Percentiles rank a stretch among this genome's conserved stretches.
Evolutionary conservation across 2,113 vertebrate species (phyloP).

Genomic region (Cheirogaleus medius): DNA sequence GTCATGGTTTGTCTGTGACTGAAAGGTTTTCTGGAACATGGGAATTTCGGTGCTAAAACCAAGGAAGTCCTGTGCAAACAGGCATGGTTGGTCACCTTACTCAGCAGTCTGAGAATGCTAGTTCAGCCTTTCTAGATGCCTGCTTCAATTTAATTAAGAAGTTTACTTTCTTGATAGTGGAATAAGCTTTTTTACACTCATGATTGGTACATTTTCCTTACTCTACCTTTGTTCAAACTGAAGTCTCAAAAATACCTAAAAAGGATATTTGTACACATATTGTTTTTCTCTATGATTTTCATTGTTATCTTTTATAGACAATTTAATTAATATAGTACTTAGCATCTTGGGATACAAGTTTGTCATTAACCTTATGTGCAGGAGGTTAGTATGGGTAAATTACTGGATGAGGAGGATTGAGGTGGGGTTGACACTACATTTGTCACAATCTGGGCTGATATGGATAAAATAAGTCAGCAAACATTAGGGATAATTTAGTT

Average conservation of each 20-base stretch:
- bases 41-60: neutral
- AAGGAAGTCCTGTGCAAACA: neutral
- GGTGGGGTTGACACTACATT: neutral
- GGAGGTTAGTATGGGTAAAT: neutral
- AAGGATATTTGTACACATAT: neutral
- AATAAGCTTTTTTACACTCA: neutral
- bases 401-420: neutral
- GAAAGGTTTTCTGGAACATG: neutral
- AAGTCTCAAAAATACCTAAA: neutral
- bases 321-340: neutral
- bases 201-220: neutral
- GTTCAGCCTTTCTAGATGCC: neutral
- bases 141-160: neutral
- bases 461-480: neutral
- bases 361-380: neutral
- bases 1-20: neutral
- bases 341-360: neutral
- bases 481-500: neutral
- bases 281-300: neutral
- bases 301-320: neutral
- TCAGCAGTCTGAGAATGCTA: neutral
- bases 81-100: too few relatives aligned
- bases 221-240: neutral
- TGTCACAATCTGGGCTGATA: neutral
- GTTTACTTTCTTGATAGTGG: neutral